These are phyloP conservation scores for Drosophila monieri DNA, from an alignment of 2,888 invertebrate genomes.

Conservation along the genomic window DNA sequence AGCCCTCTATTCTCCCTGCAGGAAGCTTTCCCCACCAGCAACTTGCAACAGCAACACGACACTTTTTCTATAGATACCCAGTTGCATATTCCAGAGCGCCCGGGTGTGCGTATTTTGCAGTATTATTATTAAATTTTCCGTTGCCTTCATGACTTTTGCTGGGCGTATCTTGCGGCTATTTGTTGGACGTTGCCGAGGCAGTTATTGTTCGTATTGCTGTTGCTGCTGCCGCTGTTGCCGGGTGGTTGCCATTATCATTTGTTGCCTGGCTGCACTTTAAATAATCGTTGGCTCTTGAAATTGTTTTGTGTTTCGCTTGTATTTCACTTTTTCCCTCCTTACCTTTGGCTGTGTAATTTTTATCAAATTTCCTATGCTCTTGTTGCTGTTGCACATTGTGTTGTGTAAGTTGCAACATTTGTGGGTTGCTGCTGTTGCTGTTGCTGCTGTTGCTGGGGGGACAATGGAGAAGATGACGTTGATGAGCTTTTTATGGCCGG, in stretches of 20 bases:
- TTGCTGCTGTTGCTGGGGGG: slow-evolving; percentile 42
- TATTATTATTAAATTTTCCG: slow-evolving; percentile 66
- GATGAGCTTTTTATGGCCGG: slow-evolving; percentile 75
- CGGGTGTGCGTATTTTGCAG: slow-evolving; percentile 28
- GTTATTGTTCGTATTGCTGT: neutral
- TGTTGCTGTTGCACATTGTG: slow-evolving; percentile 49
- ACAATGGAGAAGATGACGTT: slow-evolving; percentile 52
- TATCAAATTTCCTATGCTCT: slow-evolving; percentile 64
- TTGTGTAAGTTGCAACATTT: slow-evolving; percentile 25
- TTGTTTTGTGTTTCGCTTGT: slow-evolving; percentile 53
- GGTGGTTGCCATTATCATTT: slow-evolving; percentile 68
- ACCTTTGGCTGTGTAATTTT: slow-evolving; percentile 67
- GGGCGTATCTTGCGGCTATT: slow-evolving; percentile 57
- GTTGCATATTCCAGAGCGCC: slow-evolving; percentile 12
- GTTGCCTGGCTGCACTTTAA: slow-evolving; percentile 75
- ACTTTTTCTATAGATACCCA: slow-evolving; percentile 23
- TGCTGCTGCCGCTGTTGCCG: slow-evolving; percentile 11
- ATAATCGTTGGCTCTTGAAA: slow-evolving; percentile 73
- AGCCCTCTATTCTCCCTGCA: slow-evolving; percentile 15
- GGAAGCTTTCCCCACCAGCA: slow-evolving; percentile 28
- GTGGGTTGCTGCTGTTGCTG: slow-evolving; percentile 38
- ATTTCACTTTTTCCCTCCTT: slow-evolving; percentile 21
- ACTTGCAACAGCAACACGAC: slow-evolving; percentile 33
- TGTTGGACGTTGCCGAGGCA: slow-evolving; percentile 38
- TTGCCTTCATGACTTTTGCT: slow-evolving; percentile 59